A percentile compares a stretch with the other conserved stretches of the same genome.
Evolutionary conservation across 1,140 invertebrate genomes (phyloP).

Genomic region (Caenorhabditis tropicalis): DNA sequence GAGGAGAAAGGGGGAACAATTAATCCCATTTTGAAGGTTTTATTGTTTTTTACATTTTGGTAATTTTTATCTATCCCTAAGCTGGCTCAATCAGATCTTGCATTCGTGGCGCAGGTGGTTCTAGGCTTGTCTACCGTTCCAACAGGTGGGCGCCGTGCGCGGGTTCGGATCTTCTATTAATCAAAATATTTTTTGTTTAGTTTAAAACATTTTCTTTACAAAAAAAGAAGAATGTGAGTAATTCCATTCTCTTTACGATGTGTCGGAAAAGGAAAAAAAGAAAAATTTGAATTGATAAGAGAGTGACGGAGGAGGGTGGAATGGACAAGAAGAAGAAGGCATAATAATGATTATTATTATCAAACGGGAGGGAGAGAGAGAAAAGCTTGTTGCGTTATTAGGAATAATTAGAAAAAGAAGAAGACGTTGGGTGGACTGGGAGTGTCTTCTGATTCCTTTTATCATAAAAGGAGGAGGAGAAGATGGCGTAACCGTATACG

Average conservation of each 20-base stretch:
- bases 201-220: too few species aligned
- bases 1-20: too few species aligned
- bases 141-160: too few species aligned
- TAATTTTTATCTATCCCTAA: too few species aligned
- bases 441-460: not conserved
- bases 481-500: not conserved
- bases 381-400: not conserved
- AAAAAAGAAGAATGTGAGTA: not conserved
- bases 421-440: not conserved
- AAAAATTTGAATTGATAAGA: not conserved
- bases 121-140: too few species aligned
- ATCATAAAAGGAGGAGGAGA: not conserved
- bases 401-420: not conserved
- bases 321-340: too few species aligned
- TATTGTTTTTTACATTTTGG: too few species aligned
- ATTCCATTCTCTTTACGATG: not conserved
- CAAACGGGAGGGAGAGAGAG: not conserved
- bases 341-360: slow-evolving; percentile 15
- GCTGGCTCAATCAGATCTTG: too few species aligned
- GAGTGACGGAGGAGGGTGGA: not conserved
- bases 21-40: too few species aligned
- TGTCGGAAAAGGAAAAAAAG: not conserved
- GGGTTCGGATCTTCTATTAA: too few species aligned
- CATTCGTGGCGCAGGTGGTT: too few species aligned
- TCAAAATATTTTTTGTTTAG: too few species aligned